Percentiles rank a stretch among this genome's conserved stretches.
These are phyloP conservation scores for Argyrosomus japonicus DNA, from an alignment of 2,113 vertebrate genomes.

Conservation along the genomic window DNA sequence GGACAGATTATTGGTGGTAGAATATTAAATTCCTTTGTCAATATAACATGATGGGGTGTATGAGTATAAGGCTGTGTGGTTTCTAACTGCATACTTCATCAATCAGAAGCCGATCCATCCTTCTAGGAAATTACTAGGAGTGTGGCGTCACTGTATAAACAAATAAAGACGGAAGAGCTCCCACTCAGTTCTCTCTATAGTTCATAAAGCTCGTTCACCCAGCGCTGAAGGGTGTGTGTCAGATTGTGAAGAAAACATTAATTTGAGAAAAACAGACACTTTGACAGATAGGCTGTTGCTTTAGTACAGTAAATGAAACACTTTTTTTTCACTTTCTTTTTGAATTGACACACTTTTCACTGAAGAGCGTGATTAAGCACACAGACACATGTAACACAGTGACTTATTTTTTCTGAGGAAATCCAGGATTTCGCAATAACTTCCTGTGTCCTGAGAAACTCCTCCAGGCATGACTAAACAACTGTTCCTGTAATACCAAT, in stretches of 20 bases:
- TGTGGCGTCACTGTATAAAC: constrained; percentile 35
- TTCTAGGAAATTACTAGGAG: constrained; percentile 30
- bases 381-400: neutral
- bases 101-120: constrained; percentile 17
- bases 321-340: neutral
- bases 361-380: constrained; percentile 14
- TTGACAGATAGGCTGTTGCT: constrained; percentile 11
- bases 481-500: constrained; percentile 21
- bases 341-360: neutral
- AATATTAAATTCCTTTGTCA: constrained; percentile 37
- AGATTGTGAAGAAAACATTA: constrained; percentile 12
- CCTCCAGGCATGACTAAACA: neutral
- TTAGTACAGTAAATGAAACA: constrained; percentile 1
- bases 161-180: constrained; percentile 42
- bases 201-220: constrained; percentile 26
- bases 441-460: neutral
- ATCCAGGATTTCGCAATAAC: constrained; percentile 51
- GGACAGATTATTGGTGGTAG: constrained; percentile 39
- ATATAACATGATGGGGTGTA: constrained; percentile 16
- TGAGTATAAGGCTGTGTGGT: constrained; percentile 8
- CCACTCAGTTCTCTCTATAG: neutral
- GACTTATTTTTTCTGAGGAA: constrained; percentile 43
- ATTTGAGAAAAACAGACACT: neutral
- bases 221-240: constrained; percentile 30
- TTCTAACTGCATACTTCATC: constrained; percentile 39